Base-by-base conservation (phyloP, 2,888 invertebrate genomes). In the Rhyacophila evoluta region DNA sequence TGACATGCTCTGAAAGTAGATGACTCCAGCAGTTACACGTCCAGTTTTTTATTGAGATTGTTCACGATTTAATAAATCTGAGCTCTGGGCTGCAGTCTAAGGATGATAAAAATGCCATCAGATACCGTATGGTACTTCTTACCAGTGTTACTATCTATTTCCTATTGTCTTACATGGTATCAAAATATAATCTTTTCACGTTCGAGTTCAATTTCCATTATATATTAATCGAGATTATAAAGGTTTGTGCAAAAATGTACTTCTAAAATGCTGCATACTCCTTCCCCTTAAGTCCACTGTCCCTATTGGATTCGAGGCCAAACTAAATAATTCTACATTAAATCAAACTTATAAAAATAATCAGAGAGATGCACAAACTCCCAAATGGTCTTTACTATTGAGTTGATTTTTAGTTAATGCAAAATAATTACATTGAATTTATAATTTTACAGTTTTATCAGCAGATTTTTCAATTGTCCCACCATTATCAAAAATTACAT, bases 231-330 rank as follows among this genome's bases (percentile, higher is more conserved):
- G 25, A 10, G n/a, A 8, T 55, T 8, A 19, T 8, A 4, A 25
- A 55, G 55, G 10, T 69, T 8, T 15, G 33, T 12, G 28, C 29
- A n/a, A 74, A 78, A 74, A 75, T 75, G 78, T 71, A 75, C 78
- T 75, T 71, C 36, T 69, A 39, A 70, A 75, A 70, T 72, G 72
- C 72, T 69, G 28, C 28, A 69, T 12, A 15, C 73, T 72, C 75
- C 55, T 27, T 38, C 39, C 15, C 28, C 19, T 27, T 36, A 19
- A 55, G 55, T 75, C 15, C 29, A 38, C 33, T 38, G 75, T 75
- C 75, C 79, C 79, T 72, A 75, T 29, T 37, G 79, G 79, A 75
- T 72, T 67, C 69, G 79, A 75, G 79, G 75, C 75, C 67, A 38
- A 72, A 1, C 73, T 39, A 38, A 55, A 67, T 19, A 27, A 72